Evolutionary conservation across 2,888 invertebrate genomes (phyloP).

Genomic region (Chirona hameri): DNA sequence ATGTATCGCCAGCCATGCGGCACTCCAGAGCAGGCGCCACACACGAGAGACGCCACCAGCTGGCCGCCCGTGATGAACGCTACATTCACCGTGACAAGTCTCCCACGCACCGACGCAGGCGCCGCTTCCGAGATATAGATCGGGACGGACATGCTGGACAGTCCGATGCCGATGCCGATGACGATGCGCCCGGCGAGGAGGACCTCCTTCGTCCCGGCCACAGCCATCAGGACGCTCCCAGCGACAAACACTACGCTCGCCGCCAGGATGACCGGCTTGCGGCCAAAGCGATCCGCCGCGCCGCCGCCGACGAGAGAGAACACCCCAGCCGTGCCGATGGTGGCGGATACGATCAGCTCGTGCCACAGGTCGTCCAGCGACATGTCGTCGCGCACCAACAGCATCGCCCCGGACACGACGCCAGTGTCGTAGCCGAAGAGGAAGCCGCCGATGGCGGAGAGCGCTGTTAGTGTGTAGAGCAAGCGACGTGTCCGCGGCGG

Average conservation of each 20-base stretch:
- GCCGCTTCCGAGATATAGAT: constrained; percentile 57
- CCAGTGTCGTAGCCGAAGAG: constrained; percentile 41
- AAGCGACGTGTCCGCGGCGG: not conserved
- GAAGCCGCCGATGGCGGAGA: constrained; percentile 46
- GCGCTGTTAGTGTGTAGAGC: constrained; percentile 47
- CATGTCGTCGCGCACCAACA: constrained; percentile 46
- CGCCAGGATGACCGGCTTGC: constrained; percentile 51
- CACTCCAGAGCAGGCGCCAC: constrained; percentile 50
- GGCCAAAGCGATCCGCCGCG: constrained; percentile 49
- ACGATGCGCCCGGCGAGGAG: constrained; percentile 50
- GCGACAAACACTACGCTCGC: constrained; percentile 52
- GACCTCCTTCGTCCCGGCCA: constrained; percentile 46
- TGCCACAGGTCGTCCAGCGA: constrained; percentile 49
- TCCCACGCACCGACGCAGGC: constrained; percentile 51
- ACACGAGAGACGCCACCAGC: constrained; percentile 50
- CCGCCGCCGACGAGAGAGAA: constrained; percentile 50
- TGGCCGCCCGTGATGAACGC: constrained; percentile 55
- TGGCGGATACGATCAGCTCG: constrained; percentile 52
- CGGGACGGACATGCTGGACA: constrained; percentile 55
- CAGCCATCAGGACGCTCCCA: constrained; percentile 51
- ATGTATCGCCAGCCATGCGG: constrained; percentile 54
- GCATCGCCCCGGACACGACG: constrained; percentile 40
- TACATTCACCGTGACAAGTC: constrained; percentile 53
- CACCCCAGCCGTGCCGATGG: constrained; percentile 51
- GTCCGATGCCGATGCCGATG: constrained; percentile 52